Conservation (phyloP, 2,113 vertebrate species). For the Istiophorus platypterus region DNA sequence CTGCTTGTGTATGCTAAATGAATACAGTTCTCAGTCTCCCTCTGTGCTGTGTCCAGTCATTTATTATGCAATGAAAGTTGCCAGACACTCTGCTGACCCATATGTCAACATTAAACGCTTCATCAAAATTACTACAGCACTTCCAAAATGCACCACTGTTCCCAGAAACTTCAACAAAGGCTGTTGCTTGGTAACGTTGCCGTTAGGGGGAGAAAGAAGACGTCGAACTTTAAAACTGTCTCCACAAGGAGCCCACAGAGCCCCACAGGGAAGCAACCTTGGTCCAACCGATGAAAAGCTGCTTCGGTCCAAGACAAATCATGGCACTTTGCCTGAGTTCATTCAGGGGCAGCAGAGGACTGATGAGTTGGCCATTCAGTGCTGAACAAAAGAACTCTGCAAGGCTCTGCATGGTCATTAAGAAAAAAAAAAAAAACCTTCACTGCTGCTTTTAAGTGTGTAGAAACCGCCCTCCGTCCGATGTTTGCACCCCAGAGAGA, state of each 20-base stretch:
- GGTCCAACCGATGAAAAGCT: conserved; percentile 38
- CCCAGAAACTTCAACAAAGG: conserved; percentile 54
- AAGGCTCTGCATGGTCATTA: conserved; percentile 39
- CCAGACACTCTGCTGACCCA: conserved; percentile 5
- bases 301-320: conserved; percentile 21
- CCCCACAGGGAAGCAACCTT: conserved; percentile 32
- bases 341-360: conserved; percentile 52
- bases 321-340: conserved; percentile 59
- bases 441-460: conserved; percentile 31
- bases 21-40: conserved; percentile 37
- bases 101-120: not conserved
- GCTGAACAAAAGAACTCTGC: conserved; percentile 49
- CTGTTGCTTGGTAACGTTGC: conserved; percentile 47
- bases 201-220: conserved; percentile 12
- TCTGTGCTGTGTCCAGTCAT: not conserved
- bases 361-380: conserved; percentile 46
- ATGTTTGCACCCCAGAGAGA: conserved; percentile 14
- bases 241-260: conserved; percentile 10
- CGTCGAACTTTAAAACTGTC: conserved; percentile 28
- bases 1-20: conserved; percentile 52
- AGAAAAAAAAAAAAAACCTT: conserved; percentile 8
- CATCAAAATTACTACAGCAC: not conserved
- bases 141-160: conserved; percentile 21
- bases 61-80: conserved; percentile 10
- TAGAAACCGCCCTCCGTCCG: conserved; percentile 32